These are phyloP conservation scores for Brachystomella parvula DNA, from an alignment of 1,140 invertebrate species.

Conservation along the genomic window DNA sequence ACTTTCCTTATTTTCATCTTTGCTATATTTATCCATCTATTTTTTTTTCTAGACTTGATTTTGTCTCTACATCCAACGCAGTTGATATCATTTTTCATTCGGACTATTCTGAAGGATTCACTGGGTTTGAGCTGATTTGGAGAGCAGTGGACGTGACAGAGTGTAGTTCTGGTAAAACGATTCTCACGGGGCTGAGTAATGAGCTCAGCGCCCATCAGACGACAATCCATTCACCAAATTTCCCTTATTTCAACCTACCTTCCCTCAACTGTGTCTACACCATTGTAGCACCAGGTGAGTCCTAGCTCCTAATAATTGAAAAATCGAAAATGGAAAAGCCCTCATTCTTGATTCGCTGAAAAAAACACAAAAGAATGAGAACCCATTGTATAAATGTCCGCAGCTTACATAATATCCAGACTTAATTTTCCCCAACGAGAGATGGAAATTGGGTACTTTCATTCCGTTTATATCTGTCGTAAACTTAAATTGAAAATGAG, in stretches of 20 bases:
- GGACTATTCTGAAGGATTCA: constrained; percentile 57
- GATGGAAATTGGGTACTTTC: no score
- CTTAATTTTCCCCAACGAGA: constrained; percentile 1
- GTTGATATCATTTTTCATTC: constrained; percentile 57
- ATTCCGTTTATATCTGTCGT: no score
- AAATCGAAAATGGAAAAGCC: background rate
- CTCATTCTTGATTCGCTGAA: background rate
- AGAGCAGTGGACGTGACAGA: constrained; percentile 56
- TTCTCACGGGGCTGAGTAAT: constrained; percentile 29
- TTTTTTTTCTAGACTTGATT: constrained; percentile 48
- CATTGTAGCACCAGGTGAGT: constrained; percentile 53
- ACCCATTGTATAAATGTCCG: background rate
- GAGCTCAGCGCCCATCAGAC: constrained; percentile 39
- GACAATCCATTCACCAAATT: constrained; percentile 53
- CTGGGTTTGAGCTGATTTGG: constrained; percentile 60
- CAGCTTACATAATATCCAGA: background rate
- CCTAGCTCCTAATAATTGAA: constrained; percentile 6
- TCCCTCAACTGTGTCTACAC: constrained; percentile 58
- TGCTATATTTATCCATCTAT: no score
- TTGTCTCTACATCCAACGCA: constrained; percentile 53
- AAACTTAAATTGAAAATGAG: no score
- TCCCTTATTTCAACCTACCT: constrained; percentile 57
- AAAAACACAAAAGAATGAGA: background rate
- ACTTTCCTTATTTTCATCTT: constrained; percentile 12
- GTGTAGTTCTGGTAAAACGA: constrained; percentile 48